Conservation (phyloP, 1,140 invertebrate genomes). For the Zaprionus gabonicus region DNA sequence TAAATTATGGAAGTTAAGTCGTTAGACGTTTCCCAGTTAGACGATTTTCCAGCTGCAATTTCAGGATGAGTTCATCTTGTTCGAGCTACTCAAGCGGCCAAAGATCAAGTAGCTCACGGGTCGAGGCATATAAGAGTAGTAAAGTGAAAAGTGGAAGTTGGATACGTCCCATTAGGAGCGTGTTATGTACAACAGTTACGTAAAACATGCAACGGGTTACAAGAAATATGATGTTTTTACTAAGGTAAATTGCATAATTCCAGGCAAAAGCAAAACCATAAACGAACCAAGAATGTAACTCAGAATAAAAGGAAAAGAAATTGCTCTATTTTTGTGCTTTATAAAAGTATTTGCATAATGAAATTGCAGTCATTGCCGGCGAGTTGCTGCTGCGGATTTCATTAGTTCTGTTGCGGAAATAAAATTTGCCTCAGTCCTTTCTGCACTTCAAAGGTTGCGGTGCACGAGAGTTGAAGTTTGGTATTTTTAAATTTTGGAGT, state of each 20-base stretch:
- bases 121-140: not conserved
- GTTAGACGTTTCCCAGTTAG: slow-evolving; percentile 30
- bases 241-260: slow-evolving; percentile 15
- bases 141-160: not conserved
- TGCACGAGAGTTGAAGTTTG: slow-evolving; percentile 25
- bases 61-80: slow-evolving; percentile 14
- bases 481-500: slow-evolving; percentile 5
- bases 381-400: slow-evolving; percentile 28
- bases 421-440: slow-evolving; percentile 30
- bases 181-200: slow-evolving; percentile 11
- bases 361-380: slow-evolving; percentile 38
- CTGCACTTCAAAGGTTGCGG: slow-evolving; percentile 31
- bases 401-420: slow-evolving; percentile 31
- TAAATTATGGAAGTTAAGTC: slow-evolving; percentile 76
- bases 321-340: slow-evolving; percentile 39
- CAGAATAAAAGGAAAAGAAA: slow-evolving; percentile 5
- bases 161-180: not conserved
- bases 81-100: not conserved
- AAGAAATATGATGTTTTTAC: slow-evolving; percentile 14
- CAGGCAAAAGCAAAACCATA: not conserved
- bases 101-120: not conserved
- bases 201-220: slow-evolving; percentile 22
- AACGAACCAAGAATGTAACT: slow-evolving; percentile 14
- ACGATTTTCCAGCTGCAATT: slow-evolving; percentile 16
- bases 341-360: slow-evolving; percentile 56